These are phyloP conservation scores for Sesia apiformis DNA, from an alignment of 2,888 invertebrate species.

Conservation along the genomic window DNA sequence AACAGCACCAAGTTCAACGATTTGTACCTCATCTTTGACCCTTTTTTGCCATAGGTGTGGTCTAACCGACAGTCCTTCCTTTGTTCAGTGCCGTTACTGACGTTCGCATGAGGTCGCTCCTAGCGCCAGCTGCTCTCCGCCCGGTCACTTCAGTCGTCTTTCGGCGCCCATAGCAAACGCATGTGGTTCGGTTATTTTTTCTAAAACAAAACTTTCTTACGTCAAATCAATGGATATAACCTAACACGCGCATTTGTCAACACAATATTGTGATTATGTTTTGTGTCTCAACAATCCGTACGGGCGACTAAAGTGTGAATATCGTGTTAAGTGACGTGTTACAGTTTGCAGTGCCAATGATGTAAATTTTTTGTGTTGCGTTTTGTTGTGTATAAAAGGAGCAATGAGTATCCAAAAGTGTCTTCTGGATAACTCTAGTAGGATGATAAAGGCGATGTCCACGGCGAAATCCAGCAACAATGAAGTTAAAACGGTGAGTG, in stretches of 20 bases:
- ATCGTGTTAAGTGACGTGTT: conserved; percentile 38
- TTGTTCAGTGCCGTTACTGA: conserved; percentile 12
- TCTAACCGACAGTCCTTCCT: conserved; percentile 8
- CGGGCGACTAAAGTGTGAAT: conserved; percentile 22
- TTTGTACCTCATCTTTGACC: conserved; percentile 9
- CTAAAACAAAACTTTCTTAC: conserved; percentile 62
- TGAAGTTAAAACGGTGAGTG: conserved; percentile 64
- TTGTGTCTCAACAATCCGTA: conserved; percentile 21
- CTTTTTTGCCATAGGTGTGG: conserved; percentile 18
- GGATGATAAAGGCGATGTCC: conserved; percentile 71
- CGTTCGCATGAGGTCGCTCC: conserved; percentile 6
- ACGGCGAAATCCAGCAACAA: conserved; percentile 54
- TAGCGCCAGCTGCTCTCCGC: conserved; percentile 9
- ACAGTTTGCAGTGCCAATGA: conserved; percentile 37
- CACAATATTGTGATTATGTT: conserved; percentile 53
- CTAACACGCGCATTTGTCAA: conserved; percentile 47
- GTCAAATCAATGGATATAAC: conserved; percentile 74
- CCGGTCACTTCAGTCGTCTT: conserved; percentile 35
- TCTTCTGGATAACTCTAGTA: conserved; percentile 68
- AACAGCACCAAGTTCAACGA: conserved; percentile 20
- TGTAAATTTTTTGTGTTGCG: conserved; percentile 52
- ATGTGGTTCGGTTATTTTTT: conserved; percentile 27
- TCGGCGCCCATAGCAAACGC: conserved; percentile 20
- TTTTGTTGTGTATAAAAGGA: conserved; percentile 28
- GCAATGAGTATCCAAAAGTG: conserved; percentile 71